phyloP scores from a whole-genome alignment of 2,113 vertebrate species.

The Myanophis thanlyinensis region DNA sequence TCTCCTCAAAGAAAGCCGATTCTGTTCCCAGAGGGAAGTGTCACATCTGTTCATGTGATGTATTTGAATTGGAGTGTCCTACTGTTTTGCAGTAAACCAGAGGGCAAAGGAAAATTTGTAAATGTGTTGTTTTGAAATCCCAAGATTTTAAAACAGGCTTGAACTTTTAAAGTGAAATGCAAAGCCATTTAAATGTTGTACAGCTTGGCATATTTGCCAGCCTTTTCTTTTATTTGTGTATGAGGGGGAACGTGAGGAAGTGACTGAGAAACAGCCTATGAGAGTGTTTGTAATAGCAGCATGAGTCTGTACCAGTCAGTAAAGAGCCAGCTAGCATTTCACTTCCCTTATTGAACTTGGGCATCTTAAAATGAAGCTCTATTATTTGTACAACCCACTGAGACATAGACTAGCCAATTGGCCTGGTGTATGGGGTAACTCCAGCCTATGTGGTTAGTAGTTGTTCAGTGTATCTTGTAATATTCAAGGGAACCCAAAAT shows the following conservation, averaged over 20 bases:
- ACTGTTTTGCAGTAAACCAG: constrained; percentile 2
- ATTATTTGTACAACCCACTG: background rate
- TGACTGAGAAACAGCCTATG: background rate
- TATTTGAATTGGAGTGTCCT: background rate
- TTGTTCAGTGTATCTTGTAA: background rate
- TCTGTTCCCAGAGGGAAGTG: constrained; percentile 16
- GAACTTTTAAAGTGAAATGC: background rate
- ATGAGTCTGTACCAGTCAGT: background rate
- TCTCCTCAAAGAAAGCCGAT: background rate
- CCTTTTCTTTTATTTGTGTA: background rate
- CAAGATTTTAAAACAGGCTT: background rate
- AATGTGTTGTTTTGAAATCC: background rate
- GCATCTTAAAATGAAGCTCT: background rate
- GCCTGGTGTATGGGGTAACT: background rate
- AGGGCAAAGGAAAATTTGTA: constrained; percentile 5
- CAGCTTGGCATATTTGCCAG: background rate
- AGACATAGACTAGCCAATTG: background rate
- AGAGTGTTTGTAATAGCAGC: background rate
- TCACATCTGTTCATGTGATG: constrained; percentile 19
- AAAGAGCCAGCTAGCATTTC: background rate
- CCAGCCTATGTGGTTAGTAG: background rate
- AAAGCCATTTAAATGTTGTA: background rate
- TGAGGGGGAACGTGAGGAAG: background rate
- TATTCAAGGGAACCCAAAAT: background rate
- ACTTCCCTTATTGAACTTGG: background rate